Conservation (phyloP, 2,888 invertebrate genomes). For the Pyrgus malvae region DNA sequence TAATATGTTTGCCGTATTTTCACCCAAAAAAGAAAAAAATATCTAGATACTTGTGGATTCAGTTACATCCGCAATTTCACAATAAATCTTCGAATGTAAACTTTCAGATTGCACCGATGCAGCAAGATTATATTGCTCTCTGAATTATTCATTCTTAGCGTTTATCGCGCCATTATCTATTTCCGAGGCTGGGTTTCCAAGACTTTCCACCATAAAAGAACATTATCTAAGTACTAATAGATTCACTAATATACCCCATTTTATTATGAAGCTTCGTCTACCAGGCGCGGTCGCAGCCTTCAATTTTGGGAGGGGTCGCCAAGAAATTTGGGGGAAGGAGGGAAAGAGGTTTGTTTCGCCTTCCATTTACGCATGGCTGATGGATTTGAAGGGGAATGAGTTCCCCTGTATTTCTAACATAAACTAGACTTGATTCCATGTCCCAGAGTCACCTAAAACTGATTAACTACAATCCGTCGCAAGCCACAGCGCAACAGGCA, state of each 20-base stretch:
- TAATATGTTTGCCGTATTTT: too few species aligned
- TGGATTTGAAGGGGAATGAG: too few species aligned
- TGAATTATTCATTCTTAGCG: slow-evolving; percentile 1
- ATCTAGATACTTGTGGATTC: too few species aligned
- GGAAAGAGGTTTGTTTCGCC: too few species aligned
- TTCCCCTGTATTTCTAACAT: background rate
- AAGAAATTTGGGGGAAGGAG: too few species aligned
- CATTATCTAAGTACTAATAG: background rate
- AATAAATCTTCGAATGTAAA: background rate
- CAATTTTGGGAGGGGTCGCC: too few species aligned
- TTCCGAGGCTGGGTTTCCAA: background rate
- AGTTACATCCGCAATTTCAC: background rate
- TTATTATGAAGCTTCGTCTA: background rate
- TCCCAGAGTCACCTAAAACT: slow-evolving; percentile 1
- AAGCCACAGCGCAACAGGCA: slow-evolving; percentile 16
- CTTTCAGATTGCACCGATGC: slow-evolving; percentile 3
- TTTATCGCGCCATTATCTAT: background rate
- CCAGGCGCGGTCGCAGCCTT: too few species aligned
- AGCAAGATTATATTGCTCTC: background rate
- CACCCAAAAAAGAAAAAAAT: too few species aligned
- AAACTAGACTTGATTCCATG: background rate
- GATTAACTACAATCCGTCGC: slow-evolving; percentile 5
- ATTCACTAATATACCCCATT: background rate
- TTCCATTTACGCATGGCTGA: background rate
- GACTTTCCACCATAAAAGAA: background rate